Percentiles rank a stretch among this genome's conserved stretches.
phyloP scores from a whole-genome alignment of 2,888 invertebrate genomes.

The Machimus atricapillus region DNA sequence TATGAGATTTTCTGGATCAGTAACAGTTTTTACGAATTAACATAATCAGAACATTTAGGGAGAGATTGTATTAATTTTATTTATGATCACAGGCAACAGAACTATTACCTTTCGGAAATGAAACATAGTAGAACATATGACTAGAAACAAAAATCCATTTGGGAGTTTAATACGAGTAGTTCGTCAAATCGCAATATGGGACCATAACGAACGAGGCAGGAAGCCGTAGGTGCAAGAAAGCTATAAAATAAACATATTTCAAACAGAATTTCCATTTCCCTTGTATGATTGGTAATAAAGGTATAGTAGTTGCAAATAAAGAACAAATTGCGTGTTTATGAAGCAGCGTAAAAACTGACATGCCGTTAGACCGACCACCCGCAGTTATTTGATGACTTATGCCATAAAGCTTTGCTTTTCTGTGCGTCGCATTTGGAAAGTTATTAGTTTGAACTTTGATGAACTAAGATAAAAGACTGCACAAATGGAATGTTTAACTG shows the following conservation, averaged over 20 bases:
- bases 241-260: background rate
- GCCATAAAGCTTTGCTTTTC: background rate
- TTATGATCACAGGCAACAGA: too few species aligned
- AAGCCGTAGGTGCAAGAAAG: background rate
- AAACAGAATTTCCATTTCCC: background rate
- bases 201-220: background rate
- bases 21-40: background rate
- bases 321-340: background rate
- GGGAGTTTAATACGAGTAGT: background rate
- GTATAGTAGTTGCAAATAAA: background rate
- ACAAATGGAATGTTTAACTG: background rate
- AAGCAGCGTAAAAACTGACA: background rate
- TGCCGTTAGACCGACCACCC: background rate
- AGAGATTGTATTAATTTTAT: too few species aligned
- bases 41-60: background rate
- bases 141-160: background rate
- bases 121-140: background rate
- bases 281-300: background rate
- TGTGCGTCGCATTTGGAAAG: background rate
- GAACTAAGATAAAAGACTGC: background rate
- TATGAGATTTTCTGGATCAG: background rate
- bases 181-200: background rate
- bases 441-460: background rate
- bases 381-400: background rate
- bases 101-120: background rate